A percentile compares a stretch with the other conserved stretches of the same genome.
Evolutionary conservation across 2,113 vertebrate species (phyloP).

Genomic region (Phalacrocorax carbo): DNA sequence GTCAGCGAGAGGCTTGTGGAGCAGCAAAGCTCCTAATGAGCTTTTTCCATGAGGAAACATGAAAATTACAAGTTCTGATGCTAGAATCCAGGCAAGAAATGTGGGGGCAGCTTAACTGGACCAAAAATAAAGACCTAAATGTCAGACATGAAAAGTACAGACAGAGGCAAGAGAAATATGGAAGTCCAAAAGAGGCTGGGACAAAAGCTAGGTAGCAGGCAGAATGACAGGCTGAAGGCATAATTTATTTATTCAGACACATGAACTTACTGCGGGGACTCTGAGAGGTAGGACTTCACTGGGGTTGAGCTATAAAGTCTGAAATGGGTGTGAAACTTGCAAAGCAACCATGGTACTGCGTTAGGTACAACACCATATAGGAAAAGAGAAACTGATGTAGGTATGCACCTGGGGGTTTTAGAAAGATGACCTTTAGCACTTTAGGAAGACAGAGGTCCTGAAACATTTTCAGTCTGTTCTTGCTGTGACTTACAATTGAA

Average conservation of each 20-base stretch:
- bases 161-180: not conserved
- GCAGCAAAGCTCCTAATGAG: not conserved
- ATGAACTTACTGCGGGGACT: not conserved
- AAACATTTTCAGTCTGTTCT: not conserved
- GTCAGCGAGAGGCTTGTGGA: not conserved
- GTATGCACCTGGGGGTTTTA: not conserved
- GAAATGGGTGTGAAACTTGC: not conserved
- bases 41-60: not conserved
- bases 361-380: fast-evolving
- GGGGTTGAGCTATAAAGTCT: not conserved
- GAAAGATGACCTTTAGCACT: not conserved
- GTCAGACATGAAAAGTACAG: not conserved
- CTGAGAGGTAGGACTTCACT: not conserved
- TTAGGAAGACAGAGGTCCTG: not conserved
- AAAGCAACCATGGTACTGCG: not conserved
- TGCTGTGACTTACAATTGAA: not conserved
- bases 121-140: not conserved
- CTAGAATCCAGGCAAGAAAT: not conserved
- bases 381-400: not conserved
- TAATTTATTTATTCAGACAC: not conserved
- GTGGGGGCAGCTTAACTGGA: not conserved
- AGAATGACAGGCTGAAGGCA: not conserved
- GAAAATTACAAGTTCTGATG: not conserved
- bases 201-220: not conserved
- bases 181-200: not conserved